Evolutionary conservation across 2,888 invertebrate genomes (phyloP).

Genomic region (Pseudococcus longispinus): DNA sequence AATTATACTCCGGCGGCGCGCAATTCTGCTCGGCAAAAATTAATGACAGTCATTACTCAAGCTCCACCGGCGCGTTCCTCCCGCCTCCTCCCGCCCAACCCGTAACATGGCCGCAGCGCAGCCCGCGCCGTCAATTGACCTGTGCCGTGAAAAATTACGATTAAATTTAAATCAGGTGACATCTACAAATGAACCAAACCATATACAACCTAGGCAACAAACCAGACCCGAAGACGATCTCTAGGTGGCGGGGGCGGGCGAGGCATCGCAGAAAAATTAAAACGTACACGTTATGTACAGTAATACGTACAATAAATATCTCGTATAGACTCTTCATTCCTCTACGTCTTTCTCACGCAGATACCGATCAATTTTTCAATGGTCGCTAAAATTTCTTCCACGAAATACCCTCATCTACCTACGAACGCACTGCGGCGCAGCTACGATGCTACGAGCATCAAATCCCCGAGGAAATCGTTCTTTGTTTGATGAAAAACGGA

Average conservation of each 20-base stretch:
- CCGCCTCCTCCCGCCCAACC: neutral
- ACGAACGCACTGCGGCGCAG: neutral
- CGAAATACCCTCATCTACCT: neutral
- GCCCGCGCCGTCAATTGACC: neutral
- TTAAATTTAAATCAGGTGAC: constrained; percentile 22
- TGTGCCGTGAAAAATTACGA: constrained; percentile 13
- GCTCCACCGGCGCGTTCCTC: neutral
- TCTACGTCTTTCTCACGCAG: constrained; percentile 8
- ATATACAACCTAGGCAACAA: neutral
- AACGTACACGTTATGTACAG: neutral
- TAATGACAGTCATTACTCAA: constrained; percentile 30
- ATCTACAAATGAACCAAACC: constrained; percentile 22
- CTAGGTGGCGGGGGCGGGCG: neutral
- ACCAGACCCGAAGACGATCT: neutral
- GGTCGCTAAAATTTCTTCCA: neutral
- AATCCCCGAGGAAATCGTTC: neutral
- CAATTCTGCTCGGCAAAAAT: constrained; percentile 10
- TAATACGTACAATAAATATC: neutral
- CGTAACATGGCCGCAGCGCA: neutral
- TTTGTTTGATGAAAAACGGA: constrained; percentile 11
- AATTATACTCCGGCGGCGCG: constrained; percentile 22
- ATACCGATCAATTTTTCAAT: constrained; percentile 8
- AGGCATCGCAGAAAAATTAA: constrained; percentile 6
- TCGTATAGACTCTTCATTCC: neutral
- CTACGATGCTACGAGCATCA: neutral